A percentile compares a stretch with the other conserved stretches of the same genome.
phyloP scores from a whole-genome alignment of 2,888 invertebrate genomes.

The Lomographa bimaculata region DNA sequence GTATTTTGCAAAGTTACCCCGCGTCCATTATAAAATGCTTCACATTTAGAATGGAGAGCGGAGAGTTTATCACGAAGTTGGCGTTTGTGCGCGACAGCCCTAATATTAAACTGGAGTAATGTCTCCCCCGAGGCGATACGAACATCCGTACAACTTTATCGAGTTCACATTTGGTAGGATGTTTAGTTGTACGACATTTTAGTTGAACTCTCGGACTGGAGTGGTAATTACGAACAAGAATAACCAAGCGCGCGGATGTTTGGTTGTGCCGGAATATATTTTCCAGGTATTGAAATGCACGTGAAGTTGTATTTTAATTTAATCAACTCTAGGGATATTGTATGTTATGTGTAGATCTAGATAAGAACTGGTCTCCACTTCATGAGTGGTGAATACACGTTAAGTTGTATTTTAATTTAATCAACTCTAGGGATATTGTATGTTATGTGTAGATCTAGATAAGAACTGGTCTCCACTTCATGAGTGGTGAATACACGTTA shows the following conservation, averaged over 20 bases:
- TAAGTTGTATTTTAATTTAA: too few relatives aligned
- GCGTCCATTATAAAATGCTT: conserved; percentile 14
- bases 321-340: too few relatives aligned
- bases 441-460: too few relatives aligned
- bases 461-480: too few relatives aligned
- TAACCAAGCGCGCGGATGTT: conserved; percentile 12
- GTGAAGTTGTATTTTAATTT: too few relatives aligned
- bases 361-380: too few relatives aligned
- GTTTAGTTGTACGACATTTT: conserved; percentile 30
- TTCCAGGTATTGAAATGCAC: too few relatives aligned
- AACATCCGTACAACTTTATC: conserved; percentile 53
- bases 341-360: too few relatives aligned
- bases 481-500: too few relatives aligned
- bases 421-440: too few relatives aligned
- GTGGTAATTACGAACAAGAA: conserved; percentile 32
- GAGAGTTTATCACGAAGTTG: conserved; percentile 40
- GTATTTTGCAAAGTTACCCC: not conserved
- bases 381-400: too few relatives aligned
- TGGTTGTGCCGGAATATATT: not conserved
- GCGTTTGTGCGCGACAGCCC: conserved; percentile 41
- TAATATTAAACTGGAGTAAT: conserved; percentile 55
- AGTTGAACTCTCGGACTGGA: conserved; percentile 33
- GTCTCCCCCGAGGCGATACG: conserved; percentile 51
- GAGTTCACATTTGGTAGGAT: conserved; percentile 44
- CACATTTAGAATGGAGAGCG: conserved; percentile 23